Evolutionary conservation across 2,888 invertebrate species (phyloP).

Genomic region (Linyphia triangularis): DNA sequence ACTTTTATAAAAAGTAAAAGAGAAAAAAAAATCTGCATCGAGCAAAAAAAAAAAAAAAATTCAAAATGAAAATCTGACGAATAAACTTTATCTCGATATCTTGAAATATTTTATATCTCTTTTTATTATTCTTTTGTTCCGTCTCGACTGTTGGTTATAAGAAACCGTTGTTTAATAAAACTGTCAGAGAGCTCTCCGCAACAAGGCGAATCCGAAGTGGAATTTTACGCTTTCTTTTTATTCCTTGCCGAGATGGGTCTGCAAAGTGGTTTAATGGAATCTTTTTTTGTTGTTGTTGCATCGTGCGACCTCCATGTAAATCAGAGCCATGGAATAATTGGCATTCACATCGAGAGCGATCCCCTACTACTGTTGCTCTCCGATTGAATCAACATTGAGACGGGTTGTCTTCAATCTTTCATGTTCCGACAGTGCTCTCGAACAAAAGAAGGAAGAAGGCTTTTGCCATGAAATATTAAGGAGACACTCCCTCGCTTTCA

Average conservation of each 20-base stretch:
- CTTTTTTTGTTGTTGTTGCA: conserved; percentile 18
- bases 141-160: neutral
- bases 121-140: no score
- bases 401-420: conserved; percentile 73
- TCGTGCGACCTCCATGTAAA: conserved; percentile 58
- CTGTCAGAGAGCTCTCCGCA: neutral
- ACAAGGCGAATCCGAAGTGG: neutral
- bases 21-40: no score
- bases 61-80: no score
- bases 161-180: conserved; percentile 17
- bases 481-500: conserved; percentile 49
- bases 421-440: conserved; percentile 59
- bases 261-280: conserved; percentile 55
- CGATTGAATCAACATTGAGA: conserved; percentile 73
- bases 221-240: conserved; percentile 33
- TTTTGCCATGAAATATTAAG: conserved; percentile 75
- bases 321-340: conserved; percentile 74
- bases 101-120: no score
- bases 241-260: conserved; percentile 8
- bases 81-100: no score
- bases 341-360: conserved; percentile 56
- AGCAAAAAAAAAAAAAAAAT: no score
- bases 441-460: conserved; percentile 73
- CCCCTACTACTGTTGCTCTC: conserved; percentile 69
- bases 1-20: no score